These are phyloP conservation scores for Strix aluco DNA, from an alignment of 2,113 vertebrate species.

Conservation along the genomic window DNA sequence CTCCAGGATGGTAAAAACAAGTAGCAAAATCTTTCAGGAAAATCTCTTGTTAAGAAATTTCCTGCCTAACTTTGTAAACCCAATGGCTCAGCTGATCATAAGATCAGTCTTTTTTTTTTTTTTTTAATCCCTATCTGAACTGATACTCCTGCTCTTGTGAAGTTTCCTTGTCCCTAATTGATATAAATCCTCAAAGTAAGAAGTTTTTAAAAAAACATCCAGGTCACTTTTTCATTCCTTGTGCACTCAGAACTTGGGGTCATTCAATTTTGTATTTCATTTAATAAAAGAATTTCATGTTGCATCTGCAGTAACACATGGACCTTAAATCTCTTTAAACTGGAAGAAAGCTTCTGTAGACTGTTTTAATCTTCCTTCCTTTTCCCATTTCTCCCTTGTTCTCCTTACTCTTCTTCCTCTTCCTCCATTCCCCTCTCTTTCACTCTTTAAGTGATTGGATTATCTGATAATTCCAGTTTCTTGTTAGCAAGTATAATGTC, in stretches of 20 bases:
- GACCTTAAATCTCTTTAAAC: neutral
- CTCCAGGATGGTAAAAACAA: neutral
- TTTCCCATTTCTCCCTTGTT: neutral
- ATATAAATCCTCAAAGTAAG: neutral
- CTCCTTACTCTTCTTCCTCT: neutral
- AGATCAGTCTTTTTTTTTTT: neutral
- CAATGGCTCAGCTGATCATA: neutral
- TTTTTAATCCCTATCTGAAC: neutral
- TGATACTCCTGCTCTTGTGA: neutral
- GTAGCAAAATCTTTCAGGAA: neutral
- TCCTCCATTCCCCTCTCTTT: neutral
- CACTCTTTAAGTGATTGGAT: neutral
- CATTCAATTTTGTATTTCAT: neutral
- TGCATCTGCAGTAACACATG: neutral
- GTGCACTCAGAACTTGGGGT: neutral
- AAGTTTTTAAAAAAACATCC: neutral
- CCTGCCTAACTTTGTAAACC: neutral
- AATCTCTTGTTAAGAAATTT: neutral
- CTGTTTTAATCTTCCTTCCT: neutral
- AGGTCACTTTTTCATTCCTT: neutral
- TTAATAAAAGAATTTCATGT: neutral
- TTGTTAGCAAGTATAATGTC: neutral
- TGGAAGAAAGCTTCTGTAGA: neutral
- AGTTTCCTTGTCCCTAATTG: neutral
- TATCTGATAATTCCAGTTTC: neutral